Evolutionary conservation across 2,113 vertebrate species (phyloP), one percentile per base, ranked within the genome.

Genomic region (Gadus chalcogrammus): DNA sequence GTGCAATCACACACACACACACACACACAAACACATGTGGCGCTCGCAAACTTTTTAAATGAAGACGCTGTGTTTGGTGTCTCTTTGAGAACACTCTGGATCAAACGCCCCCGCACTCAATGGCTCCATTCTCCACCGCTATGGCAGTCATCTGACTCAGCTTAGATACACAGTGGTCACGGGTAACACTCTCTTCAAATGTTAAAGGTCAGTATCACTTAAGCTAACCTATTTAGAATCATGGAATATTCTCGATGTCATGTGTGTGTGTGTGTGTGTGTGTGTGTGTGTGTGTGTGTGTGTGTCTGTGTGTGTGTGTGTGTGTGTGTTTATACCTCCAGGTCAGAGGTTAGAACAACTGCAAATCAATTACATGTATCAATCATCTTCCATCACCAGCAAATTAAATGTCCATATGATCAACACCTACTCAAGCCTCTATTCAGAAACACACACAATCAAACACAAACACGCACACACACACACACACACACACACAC

Each of bases 361-460:
- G 28, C 58, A 70, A 71, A 79, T 82, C 67, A 31, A 67, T 80
- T 64, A 66, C 22, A 48, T 31, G 27, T 83, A 83, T 81, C 75
- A 82, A 72, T 85, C 77, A 60, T 18, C 35, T 48, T 70, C 62
- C 65, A 71, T 80, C 76, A 71, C 64, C 3, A 62, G 58, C 53
- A 64, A 72, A 84, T 84, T 72, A 53, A 72, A 73, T 76, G 74
- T 61, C 71, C 64, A 68, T 73, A 70, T 74, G 55, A 78, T 76
- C 72, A 65, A 74, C 73, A 69, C 48, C 20, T 75, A 12, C 17
- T 13, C 18, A 65, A 13, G 52, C 8, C 9, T 22, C 20, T 22
- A 62, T 12, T 60, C 42, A 62, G 67, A 60, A 69, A 31, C 60
- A 69, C 59, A 66, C 24, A 63, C 53, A 35, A 38, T 28, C 48